phyloP scores from a whole-genome alignment of 1,140 invertebrate genomes.

The Drosophila dunni region DNA sequence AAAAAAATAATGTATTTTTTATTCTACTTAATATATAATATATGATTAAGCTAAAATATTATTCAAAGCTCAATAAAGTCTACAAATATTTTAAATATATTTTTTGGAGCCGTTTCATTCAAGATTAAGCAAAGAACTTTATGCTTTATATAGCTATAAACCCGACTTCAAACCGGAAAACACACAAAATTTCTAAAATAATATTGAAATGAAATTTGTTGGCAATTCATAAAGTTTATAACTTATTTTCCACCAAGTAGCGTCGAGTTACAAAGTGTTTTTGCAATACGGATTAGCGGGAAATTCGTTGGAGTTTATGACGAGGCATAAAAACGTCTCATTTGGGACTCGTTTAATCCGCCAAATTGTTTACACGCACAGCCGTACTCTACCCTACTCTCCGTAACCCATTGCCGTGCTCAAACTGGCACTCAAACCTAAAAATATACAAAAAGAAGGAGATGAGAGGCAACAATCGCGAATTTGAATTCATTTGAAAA shows the following conservation, averaged over 20 bases:
- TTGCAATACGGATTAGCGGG: constrained; percentile 40
- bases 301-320: constrained; percentile 63
- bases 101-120: too few relatives aligned
- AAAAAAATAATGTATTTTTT: too few relatives aligned
- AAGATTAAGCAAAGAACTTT: too few relatives aligned
- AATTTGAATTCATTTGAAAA: constrained; percentile 81
- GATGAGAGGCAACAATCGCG: constrained; percentile 60
- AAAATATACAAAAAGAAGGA: not conserved
- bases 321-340: constrained; percentile 75
- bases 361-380: constrained; percentile 73
- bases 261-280: constrained; percentile 15
- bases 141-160: not conserved
- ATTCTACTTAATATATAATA: too few relatives aligned
- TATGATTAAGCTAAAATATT: too few relatives aligned
- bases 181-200: not conserved
- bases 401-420: constrained; percentile 21
- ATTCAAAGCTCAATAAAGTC: too few relatives aligned
- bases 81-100: too few relatives aligned
- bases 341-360: constrained; percentile 80
- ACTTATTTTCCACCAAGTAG: constrained; percentile 1
- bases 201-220: not conserved
- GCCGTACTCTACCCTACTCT: constrained; percentile 2
- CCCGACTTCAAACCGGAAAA: not conserved
- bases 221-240: not conserved
- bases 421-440: not conserved